Evolutionary conservation across 2,797 vertebrate genomes (phyloP).

Genomic region (Cephalopachus bancanus): DNA sequence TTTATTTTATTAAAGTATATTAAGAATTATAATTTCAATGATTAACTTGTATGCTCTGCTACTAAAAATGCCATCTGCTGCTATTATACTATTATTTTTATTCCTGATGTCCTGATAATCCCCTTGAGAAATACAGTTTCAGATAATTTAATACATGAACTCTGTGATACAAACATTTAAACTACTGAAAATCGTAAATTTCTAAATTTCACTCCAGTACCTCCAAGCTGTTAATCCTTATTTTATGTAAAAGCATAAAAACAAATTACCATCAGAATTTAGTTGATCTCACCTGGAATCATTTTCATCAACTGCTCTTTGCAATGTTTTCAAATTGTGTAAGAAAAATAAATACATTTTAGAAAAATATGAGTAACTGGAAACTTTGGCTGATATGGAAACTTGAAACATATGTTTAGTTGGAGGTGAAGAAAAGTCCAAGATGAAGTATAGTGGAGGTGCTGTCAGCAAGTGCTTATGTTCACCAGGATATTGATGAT

Average conservation of each 20-base stretch:
- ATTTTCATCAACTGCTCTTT: not conserved
- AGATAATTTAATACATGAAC: not conserved
- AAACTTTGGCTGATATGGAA: not conserved
- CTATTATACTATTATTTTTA: not conserved
- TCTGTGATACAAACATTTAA: slow-evolving; percentile 12
- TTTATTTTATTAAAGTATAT: not conserved
- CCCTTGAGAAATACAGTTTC: not conserved
- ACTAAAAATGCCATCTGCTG: slow-evolving; percentile 48
- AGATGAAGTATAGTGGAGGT: not conserved
- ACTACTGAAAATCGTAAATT: not conserved
- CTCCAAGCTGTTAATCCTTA: not conserved
- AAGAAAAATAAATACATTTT: not conserved
- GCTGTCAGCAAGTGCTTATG: not conserved
- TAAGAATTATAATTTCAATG: slow-evolving; percentile 23
- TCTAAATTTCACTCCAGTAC: not conserved
- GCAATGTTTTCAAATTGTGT: not conserved
- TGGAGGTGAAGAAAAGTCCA: not conserved
- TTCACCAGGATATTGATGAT: not conserved
- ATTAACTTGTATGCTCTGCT: not conserved
- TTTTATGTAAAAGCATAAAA: slow-evolving; percentile 2
- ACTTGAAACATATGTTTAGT: not conserved
- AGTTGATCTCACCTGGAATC: not conserved
- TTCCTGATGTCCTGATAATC: not conserved
- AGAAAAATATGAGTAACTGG: not conserved
- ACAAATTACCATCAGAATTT: not conserved